Conservation (phyloP, 1,140 invertebrate species). For the Monochamus saltuarius region DNA sequence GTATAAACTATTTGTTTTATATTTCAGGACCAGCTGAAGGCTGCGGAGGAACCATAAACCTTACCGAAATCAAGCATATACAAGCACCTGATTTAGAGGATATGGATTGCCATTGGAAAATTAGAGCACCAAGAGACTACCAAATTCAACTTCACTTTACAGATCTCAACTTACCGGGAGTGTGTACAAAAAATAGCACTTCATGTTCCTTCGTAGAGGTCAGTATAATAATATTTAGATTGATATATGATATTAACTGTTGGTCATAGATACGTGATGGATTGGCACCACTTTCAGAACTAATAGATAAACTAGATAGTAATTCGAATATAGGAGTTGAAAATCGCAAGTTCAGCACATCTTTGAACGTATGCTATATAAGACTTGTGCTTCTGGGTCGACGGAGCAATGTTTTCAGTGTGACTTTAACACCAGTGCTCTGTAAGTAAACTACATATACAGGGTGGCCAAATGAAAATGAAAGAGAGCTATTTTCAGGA, state of each 20-base stretch:
- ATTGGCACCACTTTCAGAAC: conserved; percentile 58
- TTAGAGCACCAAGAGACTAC: conserved; percentile 53
- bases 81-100: conserved; percentile 60
- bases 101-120: conserved; percentile 65
- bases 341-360: conserved; percentile 52
- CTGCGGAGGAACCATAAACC: conserved; percentile 65
- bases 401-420: conserved; percentile 61
- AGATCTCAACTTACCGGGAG: conserved; percentile 55
- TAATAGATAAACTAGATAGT: conserved; percentile 69
- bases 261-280: conserved; percentile 64
- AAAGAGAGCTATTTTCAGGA: too few relatives aligned
- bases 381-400: conserved; percentile 63
- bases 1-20: conserved; percentile 5
- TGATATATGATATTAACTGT: too few relatives aligned
- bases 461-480: too few relatives aligned
- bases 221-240: conserved; percentile 33
- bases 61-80: conserved; percentile 50
- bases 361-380: conserved; percentile 61
- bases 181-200: conserved; percentile 25
- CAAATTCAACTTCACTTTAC: conserved; percentile 55
- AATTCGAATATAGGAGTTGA: conserved; percentile 53
- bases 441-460: conserved; percentile 55
- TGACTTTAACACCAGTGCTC: conserved; percentile 54
- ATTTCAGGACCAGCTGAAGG: conserved; percentile 56
- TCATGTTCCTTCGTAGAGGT: conserved; percentile 29